These are phyloP conservation scores for Zaprionus capensis DNA, from an alignment of 1,140 invertebrate genomes.

Conservation along the genomic window DNA sequence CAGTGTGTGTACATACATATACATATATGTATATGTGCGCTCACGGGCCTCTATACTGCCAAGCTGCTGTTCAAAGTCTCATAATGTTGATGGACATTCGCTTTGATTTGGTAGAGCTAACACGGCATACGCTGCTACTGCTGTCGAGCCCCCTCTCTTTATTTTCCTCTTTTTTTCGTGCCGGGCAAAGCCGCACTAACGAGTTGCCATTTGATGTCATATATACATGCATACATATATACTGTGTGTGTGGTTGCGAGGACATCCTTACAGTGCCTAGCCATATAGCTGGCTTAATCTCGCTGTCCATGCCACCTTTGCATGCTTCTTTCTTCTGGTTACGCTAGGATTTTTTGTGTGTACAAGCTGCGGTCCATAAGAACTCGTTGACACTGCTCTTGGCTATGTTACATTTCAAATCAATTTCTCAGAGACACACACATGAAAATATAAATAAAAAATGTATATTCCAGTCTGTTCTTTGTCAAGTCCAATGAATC, in stretches of 20 bases:
- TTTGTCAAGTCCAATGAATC: conserved; percentile 14
- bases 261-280: conserved; percentile 30
- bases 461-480: conserved; percentile 28
- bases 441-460: conserved; percentile 4
- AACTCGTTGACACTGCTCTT: conserved; percentile 49
- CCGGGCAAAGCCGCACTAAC: conserved; percentile 63
- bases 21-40: conserved; percentile 8
- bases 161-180: conserved; percentile 46
- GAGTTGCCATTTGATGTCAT: conserved; percentile 78
- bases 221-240: conserved; percentile 8
- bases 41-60: conserved; percentile 31
- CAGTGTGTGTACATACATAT: not conserved
- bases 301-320: conserved; percentile 29
- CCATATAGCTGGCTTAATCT: conserved; percentile 40
- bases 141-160: conserved; percentile 1
- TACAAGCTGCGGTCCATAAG: conserved; percentile 44
- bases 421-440: conserved; percentile 44
- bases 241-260: conserved; percentile 36
- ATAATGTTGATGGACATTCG: conserved; percentile 80
- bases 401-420: conserved; percentile 74
- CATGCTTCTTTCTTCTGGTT: conserved; percentile 16
- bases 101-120: conserved; percentile 66
- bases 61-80: conserved; percentile 60
- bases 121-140: conserved; percentile 14
- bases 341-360: conserved; percentile 18